These are phyloP conservation scores for Micromussa lordhowensis DNA, from an alignment of 92 coral and sea anemone species.

Conservation along the genomic window DNA sequence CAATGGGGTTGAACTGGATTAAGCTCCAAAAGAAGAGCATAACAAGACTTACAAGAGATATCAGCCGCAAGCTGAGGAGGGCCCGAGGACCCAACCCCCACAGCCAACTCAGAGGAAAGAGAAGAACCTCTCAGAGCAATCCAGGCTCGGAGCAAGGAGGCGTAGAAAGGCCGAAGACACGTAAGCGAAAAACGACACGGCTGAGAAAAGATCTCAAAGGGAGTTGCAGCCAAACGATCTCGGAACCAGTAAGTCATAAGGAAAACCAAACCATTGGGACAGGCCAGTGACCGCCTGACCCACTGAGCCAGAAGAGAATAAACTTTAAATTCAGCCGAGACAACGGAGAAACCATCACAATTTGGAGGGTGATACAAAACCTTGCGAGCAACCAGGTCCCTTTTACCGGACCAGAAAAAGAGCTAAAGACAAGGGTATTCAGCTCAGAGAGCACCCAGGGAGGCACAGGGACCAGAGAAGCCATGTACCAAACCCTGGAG, in stretches of 20 bases:
- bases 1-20: too few relatives aligned
- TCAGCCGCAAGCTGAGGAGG: too few relatives aligned
- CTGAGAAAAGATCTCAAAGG: not conserved
- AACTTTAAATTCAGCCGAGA: not conserved
- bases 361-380: not conserved
- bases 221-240: not conserved
- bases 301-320: not conserved
- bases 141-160: conserved; percentile 24
- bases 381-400: not conserved
- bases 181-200: not conserved
- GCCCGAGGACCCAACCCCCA: not conserved
- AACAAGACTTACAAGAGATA: too few relatives aligned
- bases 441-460: not conserved
- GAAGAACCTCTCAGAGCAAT: not conserved
- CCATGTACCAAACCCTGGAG: conserved; percentile 47
- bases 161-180: not conserved
- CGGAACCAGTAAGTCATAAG: not conserved
- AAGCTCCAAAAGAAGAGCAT: too few relatives aligned
- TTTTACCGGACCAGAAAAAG: conserved; percentile 2
- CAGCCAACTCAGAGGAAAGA: not conserved
- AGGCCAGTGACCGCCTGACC: not conserved
- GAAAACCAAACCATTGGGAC: conserved; percentile 13
- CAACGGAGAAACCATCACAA: not conserved
- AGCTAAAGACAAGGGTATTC: not conserved
- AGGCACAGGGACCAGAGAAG: conserved; percentile 2